These are phyloP conservation scores for Tiphia femorata DNA, from an alignment of 2,888 invertebrate genomes.

Conservation along the genomic window DNA sequence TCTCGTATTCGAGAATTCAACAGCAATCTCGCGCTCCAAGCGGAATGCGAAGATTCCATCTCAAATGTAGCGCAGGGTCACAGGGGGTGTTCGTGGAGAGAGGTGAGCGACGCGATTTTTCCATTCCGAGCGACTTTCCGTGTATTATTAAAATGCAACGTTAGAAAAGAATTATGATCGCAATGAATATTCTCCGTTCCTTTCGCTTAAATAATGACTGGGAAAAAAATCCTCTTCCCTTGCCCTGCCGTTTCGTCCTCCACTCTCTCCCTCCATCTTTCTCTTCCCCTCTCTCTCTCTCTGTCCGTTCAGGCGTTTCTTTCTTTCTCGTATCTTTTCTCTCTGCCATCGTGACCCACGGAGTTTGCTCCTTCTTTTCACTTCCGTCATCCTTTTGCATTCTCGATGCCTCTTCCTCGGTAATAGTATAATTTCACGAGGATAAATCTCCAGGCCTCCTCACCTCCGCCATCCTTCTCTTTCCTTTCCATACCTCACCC, in stretches of 20 bases:
- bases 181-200: slow-evolving; percentile 49
- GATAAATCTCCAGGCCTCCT: no score
- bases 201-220: slow-evolving; percentile 45
- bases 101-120: slow-evolving; percentile 47
- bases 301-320: not conserved
- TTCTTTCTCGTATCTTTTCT: not conserved
- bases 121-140: slow-evolving; percentile 46
- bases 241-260: slow-evolving; percentile 7
- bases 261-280: not conserved
- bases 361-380: no score
- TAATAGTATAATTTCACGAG: no score
- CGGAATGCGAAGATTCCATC: slow-evolving; percentile 16
- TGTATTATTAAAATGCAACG: slow-evolving; percentile 50
- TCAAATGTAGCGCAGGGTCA: slow-evolving; percentile 18
- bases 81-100: slow-evolving; percentile 23
- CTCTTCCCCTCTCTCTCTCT: not conserved
- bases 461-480: no score
- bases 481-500: no score
- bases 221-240: slow-evolving; percentile 30
- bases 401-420: no score
- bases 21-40: not conserved
- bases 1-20: not conserved
- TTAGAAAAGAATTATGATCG: slow-evolving; percentile 39
- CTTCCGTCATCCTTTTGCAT: no score
- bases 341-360: no score